Evolutionary conservation across 2,888 invertebrate species (phyloP).

Genomic region (Hemistola chrysoprasaria): DNA sequence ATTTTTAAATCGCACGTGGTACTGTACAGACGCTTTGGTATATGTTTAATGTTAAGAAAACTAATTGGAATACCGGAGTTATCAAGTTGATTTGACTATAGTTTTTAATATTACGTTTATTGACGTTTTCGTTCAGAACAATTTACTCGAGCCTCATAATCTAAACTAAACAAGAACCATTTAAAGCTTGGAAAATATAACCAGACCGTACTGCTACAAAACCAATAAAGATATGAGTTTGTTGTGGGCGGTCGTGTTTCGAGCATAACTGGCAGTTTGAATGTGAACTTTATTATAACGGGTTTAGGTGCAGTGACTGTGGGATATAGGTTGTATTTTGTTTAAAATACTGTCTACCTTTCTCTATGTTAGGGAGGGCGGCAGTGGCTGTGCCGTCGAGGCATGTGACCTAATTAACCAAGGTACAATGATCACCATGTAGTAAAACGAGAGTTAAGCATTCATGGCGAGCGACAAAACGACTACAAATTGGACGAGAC

Average conservation of each 20-base stretch:
- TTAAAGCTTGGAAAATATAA: conserved; percentile 28
- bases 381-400: conserved; percentile 9
- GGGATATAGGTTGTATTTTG: conserved; percentile 23
- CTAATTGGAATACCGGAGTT: too few species aligned
- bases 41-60: too few species aligned
- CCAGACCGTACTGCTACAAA: conserved; percentile 24
- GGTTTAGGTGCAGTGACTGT: conserved; percentile 17
- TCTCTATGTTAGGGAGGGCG: conserved; percentile 20
- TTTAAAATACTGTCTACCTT: conserved; percentile 31
- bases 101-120: not conserved
- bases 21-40: conserved; percentile 30
- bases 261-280: conserved; percentile 15
- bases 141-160: not conserved
- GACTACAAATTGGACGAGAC: conserved; percentile 33
- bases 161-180: conserved; percentile 10
- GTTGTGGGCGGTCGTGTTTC: conserved; percentile 20
- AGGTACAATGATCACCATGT: conserved; percentile 26
- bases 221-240: conserved; percentile 29
- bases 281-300: conserved; percentile 25
- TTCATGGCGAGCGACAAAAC: conserved; percentile 31
- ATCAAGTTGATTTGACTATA: too few species aligned
- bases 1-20: conserved; percentile 40
- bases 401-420: conserved; percentile 31
- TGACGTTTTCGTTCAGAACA: conserved; percentile 1
- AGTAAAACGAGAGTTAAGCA: conserved; percentile 30